These are phyloP conservation scores for Synanthedon vespiformis DNA, from an alignment of 2,888 invertebrate species.

Conservation along the genomic window DNA sequence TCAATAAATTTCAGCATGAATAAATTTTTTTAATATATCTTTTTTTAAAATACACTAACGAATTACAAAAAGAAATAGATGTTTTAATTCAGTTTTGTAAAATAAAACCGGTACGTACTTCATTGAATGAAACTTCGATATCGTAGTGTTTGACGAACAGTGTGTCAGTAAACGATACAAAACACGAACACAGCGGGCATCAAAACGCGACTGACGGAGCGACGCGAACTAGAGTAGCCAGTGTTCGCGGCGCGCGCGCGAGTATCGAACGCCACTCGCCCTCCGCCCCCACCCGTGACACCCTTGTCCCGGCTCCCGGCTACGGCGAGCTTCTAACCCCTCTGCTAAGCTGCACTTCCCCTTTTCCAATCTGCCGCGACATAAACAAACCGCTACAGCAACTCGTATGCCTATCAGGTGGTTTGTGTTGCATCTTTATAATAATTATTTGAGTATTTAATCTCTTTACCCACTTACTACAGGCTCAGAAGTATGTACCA, in stretches of 20 bases:
- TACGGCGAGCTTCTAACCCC: slow-evolving; percentile 11
- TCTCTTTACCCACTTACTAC: no score
- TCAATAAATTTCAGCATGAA: neutral
- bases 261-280: slow-evolving; percentile 59
- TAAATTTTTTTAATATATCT: neutral
- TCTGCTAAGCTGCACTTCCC: slow-evolving; percentile 20
- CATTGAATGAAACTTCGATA: slow-evolving; percentile 36
- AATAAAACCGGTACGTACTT: slow-evolving; percentile 41
- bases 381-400: slow-evolving; percentile 7
- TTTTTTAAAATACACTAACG: slow-evolving; percentile 2
- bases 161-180: slow-evolving; percentile 29
- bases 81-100: neutral
- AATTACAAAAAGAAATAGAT: slow-evolving; percentile 8
- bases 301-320: slow-evolving; percentile 12
- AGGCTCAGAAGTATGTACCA: no score
- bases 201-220: slow-evolving; percentile 51
- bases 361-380: slow-evolving; percentile 13
- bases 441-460: no score
- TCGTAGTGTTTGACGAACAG: slow-evolving; percentile 50
- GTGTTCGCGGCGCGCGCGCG: slow-evolving; percentile 48
- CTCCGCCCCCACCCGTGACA: slow-evolving; percentile 27
- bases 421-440: neutral
- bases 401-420: neutral
- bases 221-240: slow-evolving; percentile 11
- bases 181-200: slow-evolving; percentile 33